Evolutionary conservation across 2,888 invertebrate genomes (phyloP).

Genomic region (Ochlodes sylvanus): DNA sequence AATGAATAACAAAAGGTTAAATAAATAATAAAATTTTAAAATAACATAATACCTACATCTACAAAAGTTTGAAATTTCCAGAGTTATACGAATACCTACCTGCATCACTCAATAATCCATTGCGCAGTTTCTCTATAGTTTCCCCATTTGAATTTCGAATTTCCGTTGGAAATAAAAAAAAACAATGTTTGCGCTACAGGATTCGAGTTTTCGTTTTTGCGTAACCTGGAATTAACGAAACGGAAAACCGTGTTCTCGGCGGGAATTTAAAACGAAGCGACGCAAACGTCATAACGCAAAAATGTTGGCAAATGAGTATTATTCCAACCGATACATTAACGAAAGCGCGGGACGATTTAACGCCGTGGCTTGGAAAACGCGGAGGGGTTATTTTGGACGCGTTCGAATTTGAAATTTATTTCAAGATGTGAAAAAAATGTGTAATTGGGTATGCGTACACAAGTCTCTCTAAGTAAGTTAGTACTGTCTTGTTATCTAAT

Average conservation of each 20-base stretch:
- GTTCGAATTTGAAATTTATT: slow-evolving; percentile 5
- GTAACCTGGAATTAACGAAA: slow-evolving; percentile 36
- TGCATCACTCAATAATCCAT: slow-evolving; percentile 33
- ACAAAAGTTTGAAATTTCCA: slow-evolving; percentile 14
- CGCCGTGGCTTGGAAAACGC: slow-evolving; percentile 65
- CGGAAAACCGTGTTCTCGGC: slow-evolving; percentile 32
- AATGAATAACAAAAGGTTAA: too few species aligned
- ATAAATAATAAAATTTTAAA: too few species aligned
- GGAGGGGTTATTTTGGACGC: slow-evolving; percentile 47
- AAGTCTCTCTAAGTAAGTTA: too few species aligned
- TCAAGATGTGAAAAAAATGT: slow-evolving; percentile 7
- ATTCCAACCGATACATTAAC: slow-evolving; percentile 72
- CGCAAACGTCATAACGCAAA: slow-evolving; percentile 37
- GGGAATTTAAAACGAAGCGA: slow-evolving; percentile 39
- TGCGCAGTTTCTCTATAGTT: slow-evolving; percentile 22
- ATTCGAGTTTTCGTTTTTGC: slow-evolving; percentile 33
- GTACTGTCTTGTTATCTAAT: too few species aligned
- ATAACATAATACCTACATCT: neutral
- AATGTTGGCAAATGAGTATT: slow-evolving; percentile 48
- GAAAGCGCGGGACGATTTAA: slow-evolving; percentile 62
- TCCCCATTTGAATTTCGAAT: slow-evolving; percentile 30
- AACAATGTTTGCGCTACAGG: slow-evolving; percentile 32
- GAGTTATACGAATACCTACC: slow-evolving; percentile 27
- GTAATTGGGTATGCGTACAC: too few species aligned
- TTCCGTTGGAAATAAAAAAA: slow-evolving; percentile 22